Evolutionary conservation across 2,113 vertebrate species (phyloP), one percentile per base, ranked within the genome.

Genomic region (Austrofundulus limnaeus): DNA sequence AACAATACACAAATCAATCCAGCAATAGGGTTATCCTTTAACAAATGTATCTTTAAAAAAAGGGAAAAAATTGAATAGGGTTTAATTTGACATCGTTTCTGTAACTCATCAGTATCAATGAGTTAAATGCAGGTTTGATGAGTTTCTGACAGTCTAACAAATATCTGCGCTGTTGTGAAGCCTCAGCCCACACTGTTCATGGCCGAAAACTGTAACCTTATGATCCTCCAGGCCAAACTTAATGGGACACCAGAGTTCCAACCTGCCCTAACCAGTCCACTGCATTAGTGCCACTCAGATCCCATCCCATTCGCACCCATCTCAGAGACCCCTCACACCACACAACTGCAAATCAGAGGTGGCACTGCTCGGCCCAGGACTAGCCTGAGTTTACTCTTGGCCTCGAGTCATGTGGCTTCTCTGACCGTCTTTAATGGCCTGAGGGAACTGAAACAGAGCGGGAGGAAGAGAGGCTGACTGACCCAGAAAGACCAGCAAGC

Each of bases 191-290:
- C 47, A 85, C 91, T 80, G 90, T 69, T 74, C 75, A 72, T 55
- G 70, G 77, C 75, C 53, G 66, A 39, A 89, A 91, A 89, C 86
- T 88, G 81, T 77, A 88, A 88, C 86, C 89, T 85, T 92, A 91
- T 91, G 91, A 91, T 91, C 82, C 84, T 91, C 75, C 64, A 62
- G 86, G 87, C 84, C 76, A 91, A 84, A 77, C 65, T 89, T 89
- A 90, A 90, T 88, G 71, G 91, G 90, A 84, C 87, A 92, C 91
- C 91, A 92, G 90, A 91, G 87, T 87, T 73, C 72, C 81, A 88
- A 88, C 88, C 89, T 79, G 81, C 77, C 80, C 42, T 72, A 75
- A 90, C 92, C 91, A 92, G 91, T 82, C 79, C 80, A 66, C 69
- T 76, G 72, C 62, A 89, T 92, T 89, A 91, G 79, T 77, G 79